phyloP scores from a whole-genome alignment of 2,113 vertebrate genomes.

The Maccullochella peelii region DNA sequence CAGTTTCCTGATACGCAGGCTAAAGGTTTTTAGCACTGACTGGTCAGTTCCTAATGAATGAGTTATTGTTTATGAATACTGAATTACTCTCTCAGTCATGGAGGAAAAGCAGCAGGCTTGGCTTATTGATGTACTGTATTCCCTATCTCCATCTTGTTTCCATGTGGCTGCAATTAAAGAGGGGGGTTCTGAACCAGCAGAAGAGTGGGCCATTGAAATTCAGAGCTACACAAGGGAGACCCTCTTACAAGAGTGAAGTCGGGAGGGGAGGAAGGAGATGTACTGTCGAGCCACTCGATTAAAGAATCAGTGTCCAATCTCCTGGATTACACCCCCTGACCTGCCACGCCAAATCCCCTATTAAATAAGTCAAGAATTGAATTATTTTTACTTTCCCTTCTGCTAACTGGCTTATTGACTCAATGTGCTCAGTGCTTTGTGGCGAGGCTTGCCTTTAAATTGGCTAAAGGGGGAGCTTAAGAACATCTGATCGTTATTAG shows the following conservation, averaged over 20 bases:
- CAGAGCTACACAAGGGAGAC: slow-evolving; percentile 54
- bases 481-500: slow-evolving; percentile 58
- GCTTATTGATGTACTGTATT: slow-evolving; percentile 62
- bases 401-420: slow-evolving; percentile 77
- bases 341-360: slow-evolving; percentile 71
- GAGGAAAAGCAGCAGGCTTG: slow-evolving; percentile 38
- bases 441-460: slow-evolving; percentile 61
- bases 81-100: slow-evolving; percentile 57
- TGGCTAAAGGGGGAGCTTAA: slow-evolving; percentile 57
- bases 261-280: slow-evolving; percentile 53
- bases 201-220: slow-evolving; percentile 69
- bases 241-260: slow-evolving; percentile 50
- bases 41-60: slow-evolving; percentile 55
- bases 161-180: slow-evolving; percentile 44
- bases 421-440: slow-evolving; percentile 60
- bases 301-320: slow-evolving; percentile 79
- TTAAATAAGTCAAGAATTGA: slow-evolving; percentile 74
- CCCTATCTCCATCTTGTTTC: slow-evolving; percentile 60
- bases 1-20: slow-evolving; percentile 62
- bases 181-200: slow-evolving; percentile 10
- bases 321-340: slow-evolving; percentile 76
- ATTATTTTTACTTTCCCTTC: slow-evolving; percentile 60
- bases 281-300: slow-evolving; percentile 70
- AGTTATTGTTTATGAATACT: slow-evolving; percentile 60
- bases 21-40: slow-evolving; percentile 56